Conservation (phyloP, 2,888 invertebrate genomes). For the Poecilus cupreus region DNA sequence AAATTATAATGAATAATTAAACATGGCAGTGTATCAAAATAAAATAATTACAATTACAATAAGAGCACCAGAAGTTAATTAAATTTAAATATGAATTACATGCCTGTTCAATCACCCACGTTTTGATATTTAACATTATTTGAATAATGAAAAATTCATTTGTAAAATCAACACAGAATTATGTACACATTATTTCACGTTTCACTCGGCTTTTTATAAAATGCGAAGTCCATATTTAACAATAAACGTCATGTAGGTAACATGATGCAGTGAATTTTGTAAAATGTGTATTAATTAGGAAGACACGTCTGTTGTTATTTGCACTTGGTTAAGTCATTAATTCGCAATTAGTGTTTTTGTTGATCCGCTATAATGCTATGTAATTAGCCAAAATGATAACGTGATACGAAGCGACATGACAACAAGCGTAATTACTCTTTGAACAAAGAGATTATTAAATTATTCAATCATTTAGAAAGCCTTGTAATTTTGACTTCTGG, state of each 20-base stretch:
- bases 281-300: background rate
- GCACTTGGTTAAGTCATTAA: conserved; percentile 23
- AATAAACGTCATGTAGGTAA: background rate
- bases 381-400: conserved; percentile 26
- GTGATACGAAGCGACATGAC: conserved; percentile 1
- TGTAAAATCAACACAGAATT: background rate
- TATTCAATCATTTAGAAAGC: background rate
- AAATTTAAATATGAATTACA: too few relatives aligned
- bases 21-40: too few relatives aligned
- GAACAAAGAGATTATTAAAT: conserved; percentile 14
- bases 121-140: too few relatives aligned
- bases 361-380: conserved; percentile 16
- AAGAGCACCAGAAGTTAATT: too few relatives aligned
- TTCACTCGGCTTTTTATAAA: background rate
- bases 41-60: too few relatives aligned
- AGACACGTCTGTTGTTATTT: conserved; percentile 24
- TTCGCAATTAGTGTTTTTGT: conserved; percentile 29
- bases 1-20: too few relatives aligned
- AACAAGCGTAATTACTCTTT: conserved; percentile 15
- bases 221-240: background rate
- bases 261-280: background rate
- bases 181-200: background rate
- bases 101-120: too few relatives aligned
- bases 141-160: too few relatives aligned
- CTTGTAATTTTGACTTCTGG: background rate